phyloP scores from a whole-genome alignment of 2,888 invertebrate species.

The Diploptera punctata region DNA sequence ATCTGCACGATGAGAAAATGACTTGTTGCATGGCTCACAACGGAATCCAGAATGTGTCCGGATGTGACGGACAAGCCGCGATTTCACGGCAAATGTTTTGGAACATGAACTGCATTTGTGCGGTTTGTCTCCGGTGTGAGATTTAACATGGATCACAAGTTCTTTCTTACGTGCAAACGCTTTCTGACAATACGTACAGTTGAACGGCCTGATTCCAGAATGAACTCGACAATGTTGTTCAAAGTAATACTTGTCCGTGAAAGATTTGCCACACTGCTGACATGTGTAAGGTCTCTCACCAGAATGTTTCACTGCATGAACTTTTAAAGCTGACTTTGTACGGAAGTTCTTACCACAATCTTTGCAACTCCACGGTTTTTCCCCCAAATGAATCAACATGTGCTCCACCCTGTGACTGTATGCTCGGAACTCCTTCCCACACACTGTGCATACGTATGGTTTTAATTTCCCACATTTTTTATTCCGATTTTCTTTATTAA shows the following conservation, averaged over 20 bases:
- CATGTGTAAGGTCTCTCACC: slow-evolving; percentile 36
- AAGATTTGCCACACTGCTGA: slow-evolving; percentile 36
- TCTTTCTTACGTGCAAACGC: slow-evolving; percentile 42
- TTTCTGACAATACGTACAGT: slow-evolving; percentile 37
- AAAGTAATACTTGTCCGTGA: slow-evolving; percentile 38
- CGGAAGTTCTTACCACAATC: slow-evolving; percentile 41
- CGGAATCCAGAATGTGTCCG: slow-evolving; percentile 36
- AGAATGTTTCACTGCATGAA: slow-evolving; percentile 39
- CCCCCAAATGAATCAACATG: slow-evolving; percentile 45
- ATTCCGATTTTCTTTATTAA: background rate
- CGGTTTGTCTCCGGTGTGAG: slow-evolving; percentile 41
- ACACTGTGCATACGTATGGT: slow-evolving; percentile 40
- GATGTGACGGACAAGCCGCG: slow-evolving; percentile 37
- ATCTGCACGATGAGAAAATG: slow-evolving; percentile 38
- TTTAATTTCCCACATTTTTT: background rate
- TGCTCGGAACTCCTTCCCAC: slow-evolving; percentile 43
- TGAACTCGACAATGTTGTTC: slow-evolving; percentile 40
- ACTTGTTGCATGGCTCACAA: slow-evolving; percentile 37
- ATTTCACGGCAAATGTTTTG: slow-evolving; percentile 41
- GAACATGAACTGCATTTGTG: slow-evolving; percentile 36
- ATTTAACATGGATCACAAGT: slow-evolving; percentile 37
- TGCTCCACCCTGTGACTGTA: slow-evolving; percentile 45
- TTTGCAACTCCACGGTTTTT: slow-evolving; percentile 42
- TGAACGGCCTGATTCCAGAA: slow-evolving; percentile 40
- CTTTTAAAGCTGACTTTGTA: slow-evolving; percentile 39